These are phyloP conservation scores for Ondatra zibethicus DNA, from an alignment of 2,113 vertebrate species.

Conservation along the genomic window DNA sequence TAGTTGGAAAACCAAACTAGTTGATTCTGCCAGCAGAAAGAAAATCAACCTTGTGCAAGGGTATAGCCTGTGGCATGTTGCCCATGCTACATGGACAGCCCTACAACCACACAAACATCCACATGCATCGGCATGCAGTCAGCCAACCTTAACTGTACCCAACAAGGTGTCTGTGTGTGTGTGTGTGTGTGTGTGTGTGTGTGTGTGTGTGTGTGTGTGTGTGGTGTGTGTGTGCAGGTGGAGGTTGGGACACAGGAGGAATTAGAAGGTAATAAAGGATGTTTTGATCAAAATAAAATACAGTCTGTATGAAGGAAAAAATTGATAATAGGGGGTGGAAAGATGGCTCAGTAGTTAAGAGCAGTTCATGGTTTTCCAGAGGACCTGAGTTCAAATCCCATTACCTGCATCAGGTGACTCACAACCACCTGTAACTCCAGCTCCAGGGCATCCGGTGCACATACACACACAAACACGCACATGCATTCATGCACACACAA, in stretches of 20 bases:
- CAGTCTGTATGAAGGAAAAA: neutral
- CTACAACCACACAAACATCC: neutral
- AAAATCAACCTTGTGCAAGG: neutral
- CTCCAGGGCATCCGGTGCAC: neutral
- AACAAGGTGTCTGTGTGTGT: neutral
- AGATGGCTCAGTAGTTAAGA: neutral
- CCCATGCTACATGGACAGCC: neutral
- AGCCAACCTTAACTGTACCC: neutral
- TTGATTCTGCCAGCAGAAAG: neutral
- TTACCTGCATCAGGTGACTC: neutral
- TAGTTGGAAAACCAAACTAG: neutral
- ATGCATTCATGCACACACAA: rapidly evolving
- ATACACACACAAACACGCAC: too few relatives aligned
- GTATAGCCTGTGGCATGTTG: neutral
- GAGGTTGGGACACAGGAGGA: neutral
- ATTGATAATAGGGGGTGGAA: neutral
- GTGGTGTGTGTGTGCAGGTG: too few relatives aligned
- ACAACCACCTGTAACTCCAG: neutral
- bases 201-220: too few relatives aligned
- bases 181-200: too few relatives aligned
- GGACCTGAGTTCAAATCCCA: neutral
- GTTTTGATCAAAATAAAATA: neutral
- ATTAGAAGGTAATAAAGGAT: neutral
- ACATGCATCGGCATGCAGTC: too few relatives aligned
- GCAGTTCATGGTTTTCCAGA: neutral